These are phyloP conservation scores for Microctenopoma steveboyesi DNA, from an alignment of 2,797 vertebrate species.

Conservation along the genomic window DNA sequence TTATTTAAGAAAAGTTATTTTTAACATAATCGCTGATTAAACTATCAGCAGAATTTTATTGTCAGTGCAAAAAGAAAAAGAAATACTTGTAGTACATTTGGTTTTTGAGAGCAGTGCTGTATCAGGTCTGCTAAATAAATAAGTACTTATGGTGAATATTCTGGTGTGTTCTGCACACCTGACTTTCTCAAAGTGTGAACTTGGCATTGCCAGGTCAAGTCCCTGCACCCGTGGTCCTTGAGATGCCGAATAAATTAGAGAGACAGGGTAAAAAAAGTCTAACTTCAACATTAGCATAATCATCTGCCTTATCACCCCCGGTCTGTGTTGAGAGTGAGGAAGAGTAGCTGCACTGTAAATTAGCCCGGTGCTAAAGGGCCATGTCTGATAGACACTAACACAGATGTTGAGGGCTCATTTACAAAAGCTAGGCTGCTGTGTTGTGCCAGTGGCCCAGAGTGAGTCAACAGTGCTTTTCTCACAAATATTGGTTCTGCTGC, in stretches of 20 bases:
- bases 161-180: constrained; percentile 7
- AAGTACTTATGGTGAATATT: constrained; percentile 29
- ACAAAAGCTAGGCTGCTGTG: constrained; percentile 74
- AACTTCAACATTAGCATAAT: constrained; percentile 73
- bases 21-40: constrained; percentile 35
- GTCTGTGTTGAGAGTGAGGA: constrained; percentile 44
- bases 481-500: constrained; percentile 80
- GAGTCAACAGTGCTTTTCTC: constrained; percentile 72
- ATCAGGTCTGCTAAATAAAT: constrained; percentile 32
- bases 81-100: constrained; percentile 20
- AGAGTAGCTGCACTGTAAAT: constrained; percentile 73
- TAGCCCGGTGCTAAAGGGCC: constrained; percentile 70
- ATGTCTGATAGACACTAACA: constrained; percentile 74
- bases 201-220: constrained; percentile 62
- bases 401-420: constrained; percentile 84
- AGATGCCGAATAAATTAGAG: constrained; percentile 68
- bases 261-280: constrained; percentile 38
- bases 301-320: constrained; percentile 72
- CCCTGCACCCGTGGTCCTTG: constrained; percentile 54
- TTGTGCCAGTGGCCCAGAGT: constrained; percentile 70
- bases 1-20: constrained; percentile 39
- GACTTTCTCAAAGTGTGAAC: constrained; percentile 59
- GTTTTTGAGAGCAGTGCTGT: constrained; percentile 7
- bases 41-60: constrained; percentile 7
- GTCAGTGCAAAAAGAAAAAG: constrained; percentile 35